Evolutionary conservation across 2,113 vertebrate species (phyloP).

Genomic region (Regulus satrapa): DNA sequence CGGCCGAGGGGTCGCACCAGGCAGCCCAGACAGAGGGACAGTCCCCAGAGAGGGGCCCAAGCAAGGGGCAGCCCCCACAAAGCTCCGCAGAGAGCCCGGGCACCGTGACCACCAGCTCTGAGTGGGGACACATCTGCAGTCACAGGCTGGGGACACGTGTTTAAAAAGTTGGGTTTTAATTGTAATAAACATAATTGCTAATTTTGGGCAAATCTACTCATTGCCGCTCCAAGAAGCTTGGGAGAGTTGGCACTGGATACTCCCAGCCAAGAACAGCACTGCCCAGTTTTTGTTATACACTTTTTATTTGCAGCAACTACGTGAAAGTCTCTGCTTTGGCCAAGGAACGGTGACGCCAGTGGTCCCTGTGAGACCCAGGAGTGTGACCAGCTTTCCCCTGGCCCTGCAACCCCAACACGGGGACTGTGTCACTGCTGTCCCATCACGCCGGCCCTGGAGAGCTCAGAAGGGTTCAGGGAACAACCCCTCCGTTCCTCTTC

Average conservation of each 20-base stretch:
- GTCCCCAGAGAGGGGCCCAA: background rate
- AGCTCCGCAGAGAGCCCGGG: fast-evolving
- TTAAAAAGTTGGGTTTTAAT: background rate
- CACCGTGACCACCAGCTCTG: fast-evolving
- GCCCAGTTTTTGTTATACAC: fast-evolving
- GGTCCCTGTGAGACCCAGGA: background rate
- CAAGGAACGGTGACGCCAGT: fast-evolving
- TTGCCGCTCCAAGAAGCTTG: background rate
- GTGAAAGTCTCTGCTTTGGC: fast-evolving
- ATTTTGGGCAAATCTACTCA: background rate
- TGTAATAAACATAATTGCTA: background rate
- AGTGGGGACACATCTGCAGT: fast-evolving
- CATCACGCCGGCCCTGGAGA: background rate
- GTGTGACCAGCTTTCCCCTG: background rate
- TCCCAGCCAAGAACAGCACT: background rate
- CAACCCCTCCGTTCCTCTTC: background rate
- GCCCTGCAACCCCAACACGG: too few relatives aligned
- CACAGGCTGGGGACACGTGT: fast-evolving
- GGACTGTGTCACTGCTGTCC: background rate
- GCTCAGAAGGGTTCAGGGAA: background rate
- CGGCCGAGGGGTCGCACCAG: fast-evolving
- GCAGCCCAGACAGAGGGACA: background rate
- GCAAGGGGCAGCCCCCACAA: background rate
- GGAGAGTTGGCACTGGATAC: fast-evolving
- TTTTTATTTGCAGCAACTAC: background rate